phyloP scores from a whole-genome alignment of 2,888 invertebrate species.

The Tyria jacobaeae region DNA sequence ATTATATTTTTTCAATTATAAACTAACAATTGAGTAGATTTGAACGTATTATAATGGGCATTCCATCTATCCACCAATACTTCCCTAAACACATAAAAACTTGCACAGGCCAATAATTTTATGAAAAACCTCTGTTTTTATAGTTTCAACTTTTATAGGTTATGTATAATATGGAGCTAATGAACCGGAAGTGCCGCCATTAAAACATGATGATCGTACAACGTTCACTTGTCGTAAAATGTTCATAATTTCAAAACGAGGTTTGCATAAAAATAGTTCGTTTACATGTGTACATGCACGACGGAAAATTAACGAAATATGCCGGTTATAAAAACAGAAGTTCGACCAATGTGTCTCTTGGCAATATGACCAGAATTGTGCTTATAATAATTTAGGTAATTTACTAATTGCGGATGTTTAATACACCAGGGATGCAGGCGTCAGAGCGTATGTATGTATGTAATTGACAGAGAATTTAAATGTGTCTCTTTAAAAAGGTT shows the following conservation, averaged over 20 bases:
- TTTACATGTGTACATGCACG: slow-evolving; percentile 14
- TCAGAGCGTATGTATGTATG: too few species aligned
- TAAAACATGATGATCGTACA: slow-evolving; percentile 43
- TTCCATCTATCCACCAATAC: slow-evolving; percentile 9
- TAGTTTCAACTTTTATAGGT: slow-evolving; percentile 41
- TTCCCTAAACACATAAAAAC: slow-evolving; percentile 19
- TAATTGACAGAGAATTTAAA: too few species aligned
- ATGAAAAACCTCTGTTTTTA: slow-evolving; percentile 39
- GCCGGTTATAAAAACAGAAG: background rate
- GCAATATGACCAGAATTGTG: background rate
- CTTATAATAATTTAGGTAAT: too few species aligned
- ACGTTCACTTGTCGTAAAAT: slow-evolving; percentile 55
- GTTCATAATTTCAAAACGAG: slow-evolving; percentile 55
- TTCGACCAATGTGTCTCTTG: background rate
- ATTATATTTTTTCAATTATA: too few species aligned
- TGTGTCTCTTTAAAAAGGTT: too few species aligned
- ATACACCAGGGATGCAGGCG: too few species aligned
- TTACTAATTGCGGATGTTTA: too few species aligned
- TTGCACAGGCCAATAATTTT: slow-evolving; percentile 39
- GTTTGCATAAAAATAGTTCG: slow-evolving; percentile 46
- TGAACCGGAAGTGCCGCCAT: slow-evolving; percentile 53
- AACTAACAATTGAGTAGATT: background rate
- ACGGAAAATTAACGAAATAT: slow-evolving; percentile 2
- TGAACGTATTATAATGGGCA: background rate
- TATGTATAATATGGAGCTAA: slow-evolving; percentile 40